phyloP scores from a whole-genome alignment of 64 coral and sea anemone species.

The Pachyseris speciosa region DNA sequence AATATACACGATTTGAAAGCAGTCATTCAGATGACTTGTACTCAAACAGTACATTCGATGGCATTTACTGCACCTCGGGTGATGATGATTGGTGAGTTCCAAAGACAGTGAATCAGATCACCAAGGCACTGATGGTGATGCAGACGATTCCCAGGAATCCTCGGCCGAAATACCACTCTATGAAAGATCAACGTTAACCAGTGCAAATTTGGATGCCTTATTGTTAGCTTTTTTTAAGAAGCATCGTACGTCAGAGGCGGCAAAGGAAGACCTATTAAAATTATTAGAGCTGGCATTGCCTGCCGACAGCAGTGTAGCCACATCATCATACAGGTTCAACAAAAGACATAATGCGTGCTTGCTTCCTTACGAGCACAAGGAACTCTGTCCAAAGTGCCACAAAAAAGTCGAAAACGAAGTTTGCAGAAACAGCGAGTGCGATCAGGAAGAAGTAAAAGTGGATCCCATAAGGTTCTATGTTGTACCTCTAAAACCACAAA shows the following conservation, averaged over 20 bases:
- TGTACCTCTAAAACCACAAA: constrained; percentile 30
- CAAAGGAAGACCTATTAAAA: constrained; percentile 34
- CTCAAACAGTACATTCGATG: no score
- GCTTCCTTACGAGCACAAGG: not conserved
- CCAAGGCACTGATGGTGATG: not conserved
- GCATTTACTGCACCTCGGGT: no score
- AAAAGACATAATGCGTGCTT: not conserved
- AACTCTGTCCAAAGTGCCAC: constrained; percentile 17
- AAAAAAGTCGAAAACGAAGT: not conserved
- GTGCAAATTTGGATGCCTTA: not conserved
- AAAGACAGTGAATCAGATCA: not conserved
- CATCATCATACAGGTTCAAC: constrained; percentile 23
- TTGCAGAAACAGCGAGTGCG: constrained; percentile 1
- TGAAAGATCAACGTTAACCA: not conserved
- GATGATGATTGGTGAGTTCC: no score
- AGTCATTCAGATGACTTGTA: no score
- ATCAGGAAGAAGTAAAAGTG: not conserved
- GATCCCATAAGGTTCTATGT: constrained; percentile 1
- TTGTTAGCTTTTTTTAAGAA: constrained; percentile 25
- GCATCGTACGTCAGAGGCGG: not conserved
- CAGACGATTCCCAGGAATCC: not conserved
- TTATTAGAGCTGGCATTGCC: constrained; percentile 5
- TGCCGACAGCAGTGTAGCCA: not conserved
- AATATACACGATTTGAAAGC: no score
- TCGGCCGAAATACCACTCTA: not conserved